phyloP scores from a whole-genome alignment of 2,113 vertebrate genomes.

The Herpetotheres cachinnans region DNA sequence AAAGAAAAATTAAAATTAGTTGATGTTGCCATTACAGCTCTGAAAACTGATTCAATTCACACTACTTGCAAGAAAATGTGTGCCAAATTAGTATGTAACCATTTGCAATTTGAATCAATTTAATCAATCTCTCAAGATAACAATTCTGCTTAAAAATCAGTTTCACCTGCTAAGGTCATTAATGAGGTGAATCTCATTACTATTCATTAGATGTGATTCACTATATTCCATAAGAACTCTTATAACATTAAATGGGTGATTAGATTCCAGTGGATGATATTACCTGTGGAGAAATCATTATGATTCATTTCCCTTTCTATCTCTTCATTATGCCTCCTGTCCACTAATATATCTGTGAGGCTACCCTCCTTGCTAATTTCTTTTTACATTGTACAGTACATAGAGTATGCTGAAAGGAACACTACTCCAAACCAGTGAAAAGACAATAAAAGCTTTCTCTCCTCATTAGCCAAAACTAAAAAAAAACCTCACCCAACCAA shows the following conservation, averaged over 20 bases:
- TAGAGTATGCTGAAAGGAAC: neutral
- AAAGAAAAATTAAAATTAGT: neutral
- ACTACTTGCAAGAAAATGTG: neutral
- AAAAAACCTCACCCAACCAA: neutral
- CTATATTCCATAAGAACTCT: neutral
- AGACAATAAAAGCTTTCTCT: neutral
- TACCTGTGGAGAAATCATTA: slow-evolving; percentile 36
- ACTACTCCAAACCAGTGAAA: neutral
- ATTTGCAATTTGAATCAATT: slow-evolving; percentile 50
- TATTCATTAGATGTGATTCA: slow-evolving; percentile 28
- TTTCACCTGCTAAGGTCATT: slow-evolving; percentile 60
- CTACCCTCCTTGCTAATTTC: neutral
- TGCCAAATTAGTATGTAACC: slow-evolving; percentile 1
- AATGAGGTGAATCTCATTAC: slow-evolving; percentile 51
- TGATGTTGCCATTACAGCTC: neutral
- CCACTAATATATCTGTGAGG: neutral
- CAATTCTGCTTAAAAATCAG: slow-evolving; percentile 55
- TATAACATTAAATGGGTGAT: slow-evolving; percentile 35
- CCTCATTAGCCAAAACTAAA: neutral
- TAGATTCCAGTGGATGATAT: slow-evolving; percentile 33
- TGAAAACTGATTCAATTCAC: neutral
- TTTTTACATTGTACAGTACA: neutral
- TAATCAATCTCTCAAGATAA: slow-evolving; percentile 46
- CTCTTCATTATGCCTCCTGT: slow-evolving; percentile 29
- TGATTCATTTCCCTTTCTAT: slow-evolving; percentile 21